Evolutionary conservation across 2,797 vertebrate genomes (phyloP), one percentile per base, ranked within the genome.

Genomic region (Acanthopagrus latus): DNA sequence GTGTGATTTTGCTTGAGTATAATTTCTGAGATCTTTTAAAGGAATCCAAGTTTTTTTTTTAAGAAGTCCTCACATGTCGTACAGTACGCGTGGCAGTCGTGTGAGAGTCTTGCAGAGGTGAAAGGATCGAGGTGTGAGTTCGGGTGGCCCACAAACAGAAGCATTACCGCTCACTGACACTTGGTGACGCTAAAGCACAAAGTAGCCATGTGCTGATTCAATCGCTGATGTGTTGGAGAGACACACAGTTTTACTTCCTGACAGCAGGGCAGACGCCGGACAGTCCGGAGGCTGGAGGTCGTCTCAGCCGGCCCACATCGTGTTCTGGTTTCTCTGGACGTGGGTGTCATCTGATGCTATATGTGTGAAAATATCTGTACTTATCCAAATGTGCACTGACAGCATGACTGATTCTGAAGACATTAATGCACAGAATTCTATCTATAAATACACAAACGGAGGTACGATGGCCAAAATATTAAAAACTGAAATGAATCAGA

Each of bases 161-260:
- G n/a, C 41, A 3, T 48, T 54, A 25, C 65, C 41, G 50, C 20
- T 56, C 0, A 0, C 20, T 41, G 65, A 58, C 84, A 64, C 46
- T 70, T 20, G 71, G 64, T 41, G 80, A 5, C 51, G 13, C 80
- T 68, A 14, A 43, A 80, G 65, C 6, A 2, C 0, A 47, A 74
- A 12, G 20, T 2, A 43, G n/a, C 46, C 20, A 0, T 14, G 13
- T 47, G 33, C 3, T 18, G 33, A 38, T 72, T 43, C 43, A 33
- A 29, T 29, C 4, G 29, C 27, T 3, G 17, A 59, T 60, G 12
- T 6, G 38, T 11, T 71, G 14, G 20, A 44, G 38, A 52, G 25
- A 60, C 43, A 57, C 47, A 38, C n/a, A 13, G 18, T 8, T 44
- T 25, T 38, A 6, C 23, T 23, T 3, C 52, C 20, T 38, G 7